Evolutionary conservation across 2,113 vertebrate species (phyloP), one percentile per base, ranked within the genome.

Genomic region (Poecile atricapillus): DNA sequence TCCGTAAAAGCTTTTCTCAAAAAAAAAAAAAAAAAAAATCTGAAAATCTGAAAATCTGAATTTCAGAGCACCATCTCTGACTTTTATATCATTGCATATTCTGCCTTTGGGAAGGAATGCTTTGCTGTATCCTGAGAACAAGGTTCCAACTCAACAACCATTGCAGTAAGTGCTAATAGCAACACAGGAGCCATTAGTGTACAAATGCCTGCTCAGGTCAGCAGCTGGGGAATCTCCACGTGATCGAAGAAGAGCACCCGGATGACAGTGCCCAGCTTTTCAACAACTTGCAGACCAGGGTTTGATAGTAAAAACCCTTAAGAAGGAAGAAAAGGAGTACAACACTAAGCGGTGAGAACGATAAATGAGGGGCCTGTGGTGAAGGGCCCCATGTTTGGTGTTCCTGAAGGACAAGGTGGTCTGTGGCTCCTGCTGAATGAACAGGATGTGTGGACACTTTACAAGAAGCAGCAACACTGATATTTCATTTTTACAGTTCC

Each of bases 261-360:
- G 30, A 87, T 93, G 22, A 70, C 21, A 55, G 9, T 1, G 7
- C 6, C 22, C 52, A 68, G 13, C 50, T 84, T 82, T 93, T 43
- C 43, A 53, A 17, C 7, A 69, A 47, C 27, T 44, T 63, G 33
- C 28, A 78, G 12, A n/a, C 35, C 56, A 87, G 23, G 16, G 4
- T 44, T 85, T 83, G 24, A 64, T 2, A 74, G 49, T n/a, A 52
- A 90, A 89, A 85, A 55, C 25, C 31, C 16, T 65, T 53, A 60
- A 68, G 30, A 28, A 82, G 23, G 47, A 78, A 78, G 21, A 25
- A 74, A 63, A 67, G 17, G 15, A 93, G 33, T 37, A n/a, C 6
- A 62, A 44, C 0, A 1, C 15, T 28, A n/a, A 69, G 25, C 0
- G 0, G 41, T 31, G 10, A 76, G 31, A 64, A 49, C 0, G 5